Evolutionary conservation across 1,140 invertebrate genomes (phyloP).

Genomic region (Drosophila dunni): DNA sequence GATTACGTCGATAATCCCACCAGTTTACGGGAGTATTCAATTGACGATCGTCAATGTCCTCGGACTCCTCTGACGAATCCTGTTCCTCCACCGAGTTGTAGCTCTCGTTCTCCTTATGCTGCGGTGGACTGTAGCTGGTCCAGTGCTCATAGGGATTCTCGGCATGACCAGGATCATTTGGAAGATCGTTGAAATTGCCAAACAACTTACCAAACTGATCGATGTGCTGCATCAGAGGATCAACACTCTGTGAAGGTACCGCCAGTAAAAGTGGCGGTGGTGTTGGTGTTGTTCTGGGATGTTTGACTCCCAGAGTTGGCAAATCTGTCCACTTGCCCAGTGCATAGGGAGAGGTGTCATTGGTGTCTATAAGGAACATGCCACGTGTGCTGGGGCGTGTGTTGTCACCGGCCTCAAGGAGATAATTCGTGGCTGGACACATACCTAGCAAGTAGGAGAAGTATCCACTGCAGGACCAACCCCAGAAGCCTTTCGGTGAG

Average conservation of each 20-base stretch:
- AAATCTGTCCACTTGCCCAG: conserved; percentile 81
- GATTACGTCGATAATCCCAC: conserved; percentile 72
- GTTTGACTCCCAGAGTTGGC: conserved; percentile 63
- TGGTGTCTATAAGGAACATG: conserved; percentile 79
- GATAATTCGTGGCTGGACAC: conserved; percentile 84
- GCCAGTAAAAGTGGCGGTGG: conserved; percentile 18
- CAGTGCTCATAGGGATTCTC: conserved; percentile 72
- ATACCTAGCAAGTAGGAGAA: conserved; percentile 86
- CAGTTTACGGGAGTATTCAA: conserved; percentile 45
- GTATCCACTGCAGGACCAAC: conserved; percentile 87
- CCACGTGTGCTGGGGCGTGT: conserved; percentile 63
- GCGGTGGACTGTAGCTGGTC: conserved; percentile 72
- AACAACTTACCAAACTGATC: conserved; percentile 81
- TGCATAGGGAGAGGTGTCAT: conserved; percentile 77
- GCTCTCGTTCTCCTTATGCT: conserved; percentile 43
- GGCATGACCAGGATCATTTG: conserved; percentile 19
- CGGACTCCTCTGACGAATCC: conserved; percentile 38
- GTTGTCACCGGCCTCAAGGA: conserved; percentile 78
- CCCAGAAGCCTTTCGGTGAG: conserved; percentile 88
- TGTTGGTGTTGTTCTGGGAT: conserved; percentile 5
- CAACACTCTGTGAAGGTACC: conserved; percentile 42
- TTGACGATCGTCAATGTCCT: conserved; percentile 37
- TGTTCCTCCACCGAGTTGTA: conserved; percentile 73
- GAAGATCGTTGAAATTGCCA: conserved; percentile 72
- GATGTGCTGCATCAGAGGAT: conserved; percentile 75